These are phyloP conservation scores for Hippocampus barbouri DNA, from an alignment of 2,113 vertebrate species.

Conservation along the genomic window DNA sequence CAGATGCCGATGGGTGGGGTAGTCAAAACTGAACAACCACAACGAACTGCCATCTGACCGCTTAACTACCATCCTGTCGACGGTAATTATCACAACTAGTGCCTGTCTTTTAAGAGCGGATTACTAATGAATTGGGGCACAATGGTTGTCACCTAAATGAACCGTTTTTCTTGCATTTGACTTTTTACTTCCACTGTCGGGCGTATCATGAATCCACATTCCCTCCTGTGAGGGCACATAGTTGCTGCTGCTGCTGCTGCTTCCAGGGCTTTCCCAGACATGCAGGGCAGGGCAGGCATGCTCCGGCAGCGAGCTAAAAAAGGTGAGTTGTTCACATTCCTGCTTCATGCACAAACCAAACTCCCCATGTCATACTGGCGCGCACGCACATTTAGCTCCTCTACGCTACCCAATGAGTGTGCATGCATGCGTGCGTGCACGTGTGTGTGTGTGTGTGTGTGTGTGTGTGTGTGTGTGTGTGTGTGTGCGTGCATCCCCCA, in stretches of 20 bases:
- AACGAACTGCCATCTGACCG: constrained; percentile 25
- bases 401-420: constrained; percentile 36
- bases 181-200: constrained; percentile 1
- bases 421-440: constrained; percentile 31
- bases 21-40: constrained; percentile 20
- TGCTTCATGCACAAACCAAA: constrained; percentile 73
- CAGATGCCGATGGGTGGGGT: constrained; percentile 36
- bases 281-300: constrained; percentile 55
- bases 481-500: constrained; percentile 41
- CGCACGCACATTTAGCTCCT: constrained; percentile 27
- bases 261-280: constrained; percentile 38
- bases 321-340: constrained; percentile 75
- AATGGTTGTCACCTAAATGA: neutral
- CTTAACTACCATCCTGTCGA: constrained; percentile 27
- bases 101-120: neutral
- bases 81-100: neutral
- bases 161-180: no score
- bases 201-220: constrained; percentile 29
- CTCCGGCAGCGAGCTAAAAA: constrained; percentile 62
- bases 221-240: neutral
- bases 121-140: neutral
- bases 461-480: constrained; percentile 41
- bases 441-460: constrained; percentile 38
- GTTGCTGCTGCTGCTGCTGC: constrained; percentile 12
- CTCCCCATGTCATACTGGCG: constrained; percentile 50